These are phyloP conservation scores for Drosophila murphyi DNA, from an alignment of 1,140 invertebrate genomes.

Conservation along the genomic window DNA sequence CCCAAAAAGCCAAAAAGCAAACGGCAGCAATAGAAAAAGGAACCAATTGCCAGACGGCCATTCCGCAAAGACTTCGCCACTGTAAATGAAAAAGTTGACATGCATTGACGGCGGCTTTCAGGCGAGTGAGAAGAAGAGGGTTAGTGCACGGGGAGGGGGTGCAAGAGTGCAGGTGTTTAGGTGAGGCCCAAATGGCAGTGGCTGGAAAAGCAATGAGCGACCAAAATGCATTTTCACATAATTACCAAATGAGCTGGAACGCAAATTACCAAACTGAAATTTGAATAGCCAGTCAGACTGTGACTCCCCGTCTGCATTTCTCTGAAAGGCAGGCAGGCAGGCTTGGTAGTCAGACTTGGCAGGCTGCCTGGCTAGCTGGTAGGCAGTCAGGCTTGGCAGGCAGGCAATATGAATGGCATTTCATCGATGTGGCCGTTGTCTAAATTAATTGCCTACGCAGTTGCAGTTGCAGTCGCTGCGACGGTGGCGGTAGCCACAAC, in stretches of 20 bases:
- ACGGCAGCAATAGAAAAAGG: slow-evolving; percentile 31
- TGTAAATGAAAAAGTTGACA: slow-evolving; percentile 75
- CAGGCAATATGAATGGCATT: slow-evolving; percentile 73
- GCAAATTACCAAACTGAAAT: slow-evolving; percentile 70
- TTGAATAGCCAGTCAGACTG: slow-evolving; percentile 65
- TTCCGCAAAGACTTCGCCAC: slow-evolving; percentile 38
- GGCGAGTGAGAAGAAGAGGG: neutral
- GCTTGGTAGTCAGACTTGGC: neutral
- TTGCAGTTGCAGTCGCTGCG: slow-evolving; percentile 14
- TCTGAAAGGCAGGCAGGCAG: slow-evolving; percentile 45
- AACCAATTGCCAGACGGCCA: slow-evolving; percentile 42
- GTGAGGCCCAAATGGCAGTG: slow-evolving; percentile 53
- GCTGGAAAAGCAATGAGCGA: slow-evolving; percentile 61
- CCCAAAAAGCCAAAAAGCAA: slow-evolving; percentile 3
- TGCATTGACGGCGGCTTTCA: slow-evolving; percentile 67
- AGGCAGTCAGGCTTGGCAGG: slow-evolving; percentile 17
- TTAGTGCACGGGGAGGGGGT: slow-evolving; percentile 1
- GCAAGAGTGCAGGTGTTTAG: slow-evolving; percentile 21
- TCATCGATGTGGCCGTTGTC: slow-evolving; percentile 68
- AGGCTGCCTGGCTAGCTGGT: neutral
- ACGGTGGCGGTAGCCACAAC: slow-evolving; percentile 18
- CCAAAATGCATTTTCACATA: slow-evolving; percentile 81
- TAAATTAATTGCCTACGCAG: slow-evolving; percentile 81
- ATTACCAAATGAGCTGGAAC: slow-evolving; percentile 77
- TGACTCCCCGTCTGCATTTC: slow-evolving; percentile 28